Conservation (phyloP, 2,888 invertebrate genomes). For the Drosophila affinis region DNA sequence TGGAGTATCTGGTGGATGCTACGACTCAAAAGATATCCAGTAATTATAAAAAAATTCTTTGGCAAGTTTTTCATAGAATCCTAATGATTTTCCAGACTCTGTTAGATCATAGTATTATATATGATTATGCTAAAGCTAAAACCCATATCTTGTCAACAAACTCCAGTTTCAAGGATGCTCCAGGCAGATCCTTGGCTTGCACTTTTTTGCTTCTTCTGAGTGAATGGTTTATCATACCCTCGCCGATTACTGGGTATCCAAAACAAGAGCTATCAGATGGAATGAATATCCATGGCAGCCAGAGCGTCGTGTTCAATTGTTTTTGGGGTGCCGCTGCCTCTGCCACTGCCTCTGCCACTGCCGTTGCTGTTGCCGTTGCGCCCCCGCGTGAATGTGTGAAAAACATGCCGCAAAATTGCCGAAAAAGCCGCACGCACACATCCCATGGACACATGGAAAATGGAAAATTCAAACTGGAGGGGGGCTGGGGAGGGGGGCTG, state of each 20-base stretch:
- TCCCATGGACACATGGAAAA: slow-evolving; percentile 11
- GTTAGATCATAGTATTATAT: too few relatives aligned
- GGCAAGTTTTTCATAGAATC: neutral
- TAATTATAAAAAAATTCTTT: neutral
- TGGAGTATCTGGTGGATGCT: neutral
- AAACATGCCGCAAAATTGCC: slow-evolving; percentile 75
- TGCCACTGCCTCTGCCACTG: neutral
- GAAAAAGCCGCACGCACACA: slow-evolving; percentile 65
- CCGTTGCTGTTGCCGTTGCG: too few relatives aligned
- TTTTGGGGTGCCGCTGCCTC: slow-evolving; percentile 39
- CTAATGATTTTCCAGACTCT: too few relatives aligned
- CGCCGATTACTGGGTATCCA: neutral
- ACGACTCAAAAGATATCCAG: neutral
- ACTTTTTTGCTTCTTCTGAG: too few relatives aligned
- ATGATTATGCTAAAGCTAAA: too few relatives aligned
- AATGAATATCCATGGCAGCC: slow-evolving; percentile 64
- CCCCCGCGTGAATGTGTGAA: slow-evolving; percentile 70
- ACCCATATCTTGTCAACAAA: too few relatives aligned
- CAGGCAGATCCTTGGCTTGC: too few relatives aligned
- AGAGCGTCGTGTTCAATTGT: slow-evolving; percentile 70
- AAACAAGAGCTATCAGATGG: slow-evolving; percentile 1
- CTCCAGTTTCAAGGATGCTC: too few relatives aligned
- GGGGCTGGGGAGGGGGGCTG: neutral
- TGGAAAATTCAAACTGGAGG: neutral
- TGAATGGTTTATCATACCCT: neutral